Base-by-base conservation (phyloP, 2,797 vertebrate genomes). In the Dipus sagitta region DNA sequence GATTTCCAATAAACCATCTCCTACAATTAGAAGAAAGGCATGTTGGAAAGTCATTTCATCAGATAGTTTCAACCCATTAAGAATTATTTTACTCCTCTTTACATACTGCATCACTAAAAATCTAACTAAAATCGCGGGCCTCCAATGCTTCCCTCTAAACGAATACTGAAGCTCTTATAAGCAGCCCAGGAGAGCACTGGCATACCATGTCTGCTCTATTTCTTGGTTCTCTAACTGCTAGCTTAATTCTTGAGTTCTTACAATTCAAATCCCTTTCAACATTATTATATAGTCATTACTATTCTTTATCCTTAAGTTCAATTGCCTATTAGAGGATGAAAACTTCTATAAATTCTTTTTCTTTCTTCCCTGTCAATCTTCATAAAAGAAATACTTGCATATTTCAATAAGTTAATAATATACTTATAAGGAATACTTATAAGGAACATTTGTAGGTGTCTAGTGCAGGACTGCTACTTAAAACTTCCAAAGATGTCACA, bases 1-100 rank as follows among this genome's bases (percentile, higher is more conserved):
- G 95, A 94, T 95, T 96, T 95, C 95, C 93, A 95, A 97, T 96
- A 97, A 96, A 86, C 92, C 86, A 96, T 95, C 87, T 82, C 54
- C 95, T 65, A 93, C 90, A 92, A 95, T 92, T 96, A 95, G 90
- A 96, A 92, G 85, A 91, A 83, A 92, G 87, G 26, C 32, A 82
- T 30, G 83, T 58, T 91, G 62, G 30, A 93, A 62, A 88, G 81
- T 94, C 72, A 89, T 92, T 93, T 90, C 80, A 89, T 86, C 54
- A 95, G 70, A 81, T 38, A 91, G 84, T 94, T 92, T 76, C 72
- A 92, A 92, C n/a, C 52, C 84, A 91, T 89, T 79, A 95, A 95
- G 92, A 92, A 64, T 85, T 88, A 92, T 68, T 86, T 32, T 92
- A 38, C 47, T 93, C 30, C 34, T 26, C 10, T 54, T 58, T 42